phyloP scores from a whole-genome alignment of 2,113 vertebrate genomes.

The Cochlearius cochlearius region DNA sequence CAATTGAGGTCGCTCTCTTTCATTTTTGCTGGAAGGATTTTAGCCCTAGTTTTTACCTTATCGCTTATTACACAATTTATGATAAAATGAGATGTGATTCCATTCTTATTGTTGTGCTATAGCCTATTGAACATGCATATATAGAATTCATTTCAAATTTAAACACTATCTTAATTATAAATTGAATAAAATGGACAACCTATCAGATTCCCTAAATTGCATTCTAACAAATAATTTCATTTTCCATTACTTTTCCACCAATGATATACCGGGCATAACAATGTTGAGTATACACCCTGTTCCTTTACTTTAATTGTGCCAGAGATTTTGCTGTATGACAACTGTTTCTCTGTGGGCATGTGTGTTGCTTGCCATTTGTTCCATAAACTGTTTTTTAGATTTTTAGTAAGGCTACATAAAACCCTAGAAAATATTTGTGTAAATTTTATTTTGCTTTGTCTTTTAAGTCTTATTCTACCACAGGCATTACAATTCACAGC shows the following conservation, averaged over 20 bases:
- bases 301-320: constrained; percentile 72
- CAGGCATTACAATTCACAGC: neutral
- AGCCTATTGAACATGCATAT: constrained; percentile 81
- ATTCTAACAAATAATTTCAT: constrained; percentile 84
- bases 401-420: neutral
- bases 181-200: constrained; percentile 81
- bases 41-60: constrained; percentile 92
- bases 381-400: neutral
- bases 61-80: constrained; percentile 94
- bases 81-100: constrained; percentile 89
- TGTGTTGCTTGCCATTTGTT: constrained; percentile 29
- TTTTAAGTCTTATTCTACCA: neutral
- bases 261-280: constrained; percentile 71
- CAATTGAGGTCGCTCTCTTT: constrained; percentile 91
- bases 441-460: neutral
- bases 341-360: constrained; percentile 33
- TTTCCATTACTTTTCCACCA: constrained; percentile 78
- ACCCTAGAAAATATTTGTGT: neutral
- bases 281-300: constrained; percentile 62
- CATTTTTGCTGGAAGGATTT: constrained; percentile 87
- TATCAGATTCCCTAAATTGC: constrained; percentile 80
- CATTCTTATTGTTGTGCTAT: constrained; percentile 84
- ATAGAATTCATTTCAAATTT: constrained; percentile 85
- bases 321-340: constrained; percentile 62
- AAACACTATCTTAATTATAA: constrained; percentile 86